phyloP scores from a whole-genome alignment of 1,140 invertebrate species.

The Lepidurus packardi region DNA sequence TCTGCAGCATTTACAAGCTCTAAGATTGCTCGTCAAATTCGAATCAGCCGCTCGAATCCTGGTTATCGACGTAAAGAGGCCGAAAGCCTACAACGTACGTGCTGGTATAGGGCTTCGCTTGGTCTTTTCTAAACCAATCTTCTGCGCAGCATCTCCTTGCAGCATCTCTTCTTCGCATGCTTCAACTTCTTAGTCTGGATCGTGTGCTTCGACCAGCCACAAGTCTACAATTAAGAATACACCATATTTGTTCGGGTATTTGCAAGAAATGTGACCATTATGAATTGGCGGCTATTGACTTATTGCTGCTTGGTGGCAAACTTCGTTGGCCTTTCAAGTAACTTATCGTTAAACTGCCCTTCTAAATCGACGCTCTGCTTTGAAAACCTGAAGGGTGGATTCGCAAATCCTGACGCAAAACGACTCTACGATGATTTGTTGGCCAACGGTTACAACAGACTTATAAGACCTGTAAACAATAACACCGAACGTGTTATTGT shows the following conservation, averaged over 20 bases:
- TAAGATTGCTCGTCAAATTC: too few species aligned
- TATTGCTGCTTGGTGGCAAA: not conserved
- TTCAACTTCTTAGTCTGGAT: not conserved
- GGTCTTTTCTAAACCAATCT: not conserved
- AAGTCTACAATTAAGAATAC: not conserved
- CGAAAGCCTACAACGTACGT: not conserved
- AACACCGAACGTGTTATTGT: conserved; percentile 92
- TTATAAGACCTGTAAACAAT: conserved; percentile 93
- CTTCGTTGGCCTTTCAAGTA: conserved; percentile 9
- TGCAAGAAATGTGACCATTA: not conserved
- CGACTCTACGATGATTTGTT: conserved; percentile 90
- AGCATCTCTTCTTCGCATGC: conserved; percentile 18
- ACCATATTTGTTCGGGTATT: not conserved
- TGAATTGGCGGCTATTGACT: not conserved
- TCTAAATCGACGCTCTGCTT: not conserved
- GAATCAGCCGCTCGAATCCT: too few species aligned
- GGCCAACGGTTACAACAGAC: conserved; percentile 90
- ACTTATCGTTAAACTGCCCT: conserved; percentile 10
- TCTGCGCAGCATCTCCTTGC: conserved; percentile 13
- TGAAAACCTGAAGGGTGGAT: conserved; percentile 23
- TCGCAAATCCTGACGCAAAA: conserved; percentile 83
- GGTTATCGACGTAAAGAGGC: too few species aligned
- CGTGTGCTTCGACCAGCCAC: not conserved
- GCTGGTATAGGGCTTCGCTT: not conserved
- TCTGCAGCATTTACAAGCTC: not conserved